phyloP scores from a whole-genome alignment of 2,888 invertebrate species.

The Nomada fabriciana region DNA sequence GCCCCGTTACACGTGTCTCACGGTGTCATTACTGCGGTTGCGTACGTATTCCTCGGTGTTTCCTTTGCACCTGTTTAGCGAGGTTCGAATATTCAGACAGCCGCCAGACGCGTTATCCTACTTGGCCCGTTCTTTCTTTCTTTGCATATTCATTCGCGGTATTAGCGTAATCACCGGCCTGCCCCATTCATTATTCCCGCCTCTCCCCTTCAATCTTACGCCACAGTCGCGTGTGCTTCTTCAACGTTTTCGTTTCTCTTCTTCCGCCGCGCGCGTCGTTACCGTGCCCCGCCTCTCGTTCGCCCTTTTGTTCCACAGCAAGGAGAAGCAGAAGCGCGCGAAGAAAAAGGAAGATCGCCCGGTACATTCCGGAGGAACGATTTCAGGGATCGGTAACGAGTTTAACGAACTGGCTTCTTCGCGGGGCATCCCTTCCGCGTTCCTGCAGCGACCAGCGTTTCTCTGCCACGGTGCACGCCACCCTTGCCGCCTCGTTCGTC shows the following conservation, averaged over 20 bases:
- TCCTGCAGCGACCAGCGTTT: conserved; percentile 33
- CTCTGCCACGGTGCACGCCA: conserved; percentile 19
- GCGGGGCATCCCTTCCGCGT: conserved; percentile 64
- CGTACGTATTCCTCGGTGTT: too few species aligned
- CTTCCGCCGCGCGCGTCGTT: neutral
- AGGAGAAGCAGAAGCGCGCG: neutral
- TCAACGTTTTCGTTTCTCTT: conserved; percentile 6
- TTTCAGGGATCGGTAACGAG: conserved; percentile 72
- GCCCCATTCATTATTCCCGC: conserved; percentile 33
- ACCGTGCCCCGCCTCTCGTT: neutral
- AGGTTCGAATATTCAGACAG: conserved; percentile 26
- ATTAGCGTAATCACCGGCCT: conserved; percentile 50
- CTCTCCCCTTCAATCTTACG: conserved; percentile 23
- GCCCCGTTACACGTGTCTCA: neutral
- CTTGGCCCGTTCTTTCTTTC: conserved; percentile 33
- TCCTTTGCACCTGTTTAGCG: conserved; percentile 9
- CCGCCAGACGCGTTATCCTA: conserved; percentile 38
- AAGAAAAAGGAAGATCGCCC: conserved; percentile 21
- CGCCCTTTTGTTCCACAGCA: conserved; percentile 3
- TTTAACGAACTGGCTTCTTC: conserved; percentile 70
- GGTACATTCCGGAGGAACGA: conserved; percentile 44
- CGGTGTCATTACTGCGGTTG: conserved; percentile 7
- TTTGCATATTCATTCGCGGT: conserved; percentile 37
- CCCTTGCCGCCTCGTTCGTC: conserved; percentile 15
- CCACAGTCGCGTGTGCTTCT: neutral